Evolutionary conservation across 2,113 vertebrate species (phyloP).

Genomic region (Spheniscus mendiculus): DNA sequence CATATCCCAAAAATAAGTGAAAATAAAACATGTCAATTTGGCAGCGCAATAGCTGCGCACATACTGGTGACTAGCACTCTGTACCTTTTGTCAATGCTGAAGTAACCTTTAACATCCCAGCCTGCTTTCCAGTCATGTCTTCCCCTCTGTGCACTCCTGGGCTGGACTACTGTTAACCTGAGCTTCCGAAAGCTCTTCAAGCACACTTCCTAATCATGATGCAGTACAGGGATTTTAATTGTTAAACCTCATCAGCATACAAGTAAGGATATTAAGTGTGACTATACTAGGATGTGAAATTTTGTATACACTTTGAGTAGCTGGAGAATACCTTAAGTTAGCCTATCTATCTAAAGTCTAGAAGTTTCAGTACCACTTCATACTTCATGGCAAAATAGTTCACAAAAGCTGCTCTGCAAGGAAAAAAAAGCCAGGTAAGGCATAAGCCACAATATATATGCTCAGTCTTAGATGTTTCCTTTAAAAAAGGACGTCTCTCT

Average conservation of each 20-base stretch:
- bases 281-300: neutral
- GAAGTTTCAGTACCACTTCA: neutral
- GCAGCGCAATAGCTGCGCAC: rapidly evolving
- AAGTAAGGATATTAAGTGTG: neutral
- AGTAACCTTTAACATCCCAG: neutral
- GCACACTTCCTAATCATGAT: neutral
- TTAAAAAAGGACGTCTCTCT: neutral
- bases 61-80: neutral
- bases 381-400: neutral
- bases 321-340: neutral
- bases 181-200: neutral
- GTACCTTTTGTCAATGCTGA: neutral
- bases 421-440: neutral
- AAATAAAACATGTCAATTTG: neutral
- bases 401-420: neutral
- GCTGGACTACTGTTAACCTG: neutral
- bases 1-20: neutral
- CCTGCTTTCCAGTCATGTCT: neutral
- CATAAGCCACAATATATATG: neutral
- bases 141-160: neutral
- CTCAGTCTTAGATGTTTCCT: neutral
- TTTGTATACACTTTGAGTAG: neutral
- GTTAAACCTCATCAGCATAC: neutral
- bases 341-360: neutral
- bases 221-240: neutral